A percentile compares a stretch with the other conserved stretches of the same genome.
Conservation (phyloP, 92 coral and sea anemone species). For the Siderastrea siderea region DNA sequence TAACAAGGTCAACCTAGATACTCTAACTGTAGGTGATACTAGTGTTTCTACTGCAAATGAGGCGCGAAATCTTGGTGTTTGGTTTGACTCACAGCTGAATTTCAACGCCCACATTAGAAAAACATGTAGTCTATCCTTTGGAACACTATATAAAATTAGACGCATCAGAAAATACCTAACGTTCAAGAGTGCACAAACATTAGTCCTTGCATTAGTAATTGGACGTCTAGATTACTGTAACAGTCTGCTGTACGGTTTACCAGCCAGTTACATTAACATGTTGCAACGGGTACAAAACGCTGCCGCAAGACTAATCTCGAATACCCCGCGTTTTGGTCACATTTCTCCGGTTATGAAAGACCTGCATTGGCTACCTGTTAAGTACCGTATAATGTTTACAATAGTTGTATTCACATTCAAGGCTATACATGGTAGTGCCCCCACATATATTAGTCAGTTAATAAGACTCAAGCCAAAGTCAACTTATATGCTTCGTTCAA, state of each 20-base stretch:
- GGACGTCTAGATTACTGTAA: slow-evolving; percentile 66
- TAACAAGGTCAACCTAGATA: slow-evolving; percentile 10
- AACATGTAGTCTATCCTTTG: slow-evolving; percentile 49
- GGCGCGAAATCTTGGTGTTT: slow-evolving; percentile 66
- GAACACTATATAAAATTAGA: slow-evolving; percentile 49
- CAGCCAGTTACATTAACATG: slow-evolving; percentile 45
- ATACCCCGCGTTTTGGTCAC: slow-evolving; percentile 36
- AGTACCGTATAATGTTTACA: slow-evolving; percentile 41
- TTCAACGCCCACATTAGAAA: slow-evolving; percentile 58
- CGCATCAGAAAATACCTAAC: slow-evolving; percentile 42
- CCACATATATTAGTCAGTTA: slow-evolving; percentile 46
- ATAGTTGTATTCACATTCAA: slow-evolving; percentile 42
- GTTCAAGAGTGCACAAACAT: slow-evolving; percentile 28
- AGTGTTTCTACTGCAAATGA: slow-evolving; percentile 13
- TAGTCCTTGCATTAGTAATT: slow-evolving; percentile 59
- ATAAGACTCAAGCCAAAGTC: slow-evolving; percentile 37
- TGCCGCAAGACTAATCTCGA: slow-evolving; percentile 52
- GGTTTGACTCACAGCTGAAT: slow-evolving; percentile 59
- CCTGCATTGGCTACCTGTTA: slow-evolving; percentile 56
- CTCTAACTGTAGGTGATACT: slow-evolving; percentile 14
- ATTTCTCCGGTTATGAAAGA: slow-evolving; percentile 45
- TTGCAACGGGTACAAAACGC: slow-evolving; percentile 65
- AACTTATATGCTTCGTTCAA: slow-evolving; percentile 41
- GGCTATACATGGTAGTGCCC: slow-evolving; percentile 56
- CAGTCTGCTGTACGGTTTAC: slow-evolving; percentile 66